Base-by-base conservation (phyloP, 1,140 invertebrate species). In the Mycetomoellerius zeteki region DNA sequence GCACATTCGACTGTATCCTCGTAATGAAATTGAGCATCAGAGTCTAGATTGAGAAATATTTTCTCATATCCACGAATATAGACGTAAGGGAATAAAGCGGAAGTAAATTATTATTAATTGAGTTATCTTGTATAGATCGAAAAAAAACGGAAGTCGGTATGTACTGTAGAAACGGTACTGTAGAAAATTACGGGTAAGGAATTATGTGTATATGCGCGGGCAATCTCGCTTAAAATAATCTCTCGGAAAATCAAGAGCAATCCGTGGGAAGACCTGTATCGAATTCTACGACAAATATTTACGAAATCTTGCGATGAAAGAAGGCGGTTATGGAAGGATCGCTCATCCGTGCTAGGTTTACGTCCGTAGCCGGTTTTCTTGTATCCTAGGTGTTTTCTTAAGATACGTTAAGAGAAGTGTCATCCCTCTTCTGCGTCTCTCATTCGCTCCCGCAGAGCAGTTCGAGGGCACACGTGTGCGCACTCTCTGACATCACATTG, bases 241-340 rank as follows among this genome's bases (percentile, higher is more conserved):
- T 8, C 24, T 56, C 21, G 21, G 24, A 60, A 50, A 87, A 89
- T 84, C 33, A 27, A 82, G 47, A 56, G 52, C 43, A 14, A 47
- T 67, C 19, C 16, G 64, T 16, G 54, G 58, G 21, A 62, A 71
- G 43, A 54, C 69, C 58, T 77, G 73, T 86, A 78, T 89, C 52
- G 12, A 73, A 73, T 84, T 62, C 86, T 77, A 65, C 67, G 62
- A 73, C 58, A 90, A 90, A 90, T 89, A 89, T 90, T 89, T 89
- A 77, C 84, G 19, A 58, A 75, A 71, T 27, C 27, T 33, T 7
- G 27, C n/a, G 62, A 80, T 54, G 71, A 84, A 64, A 76, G 72
- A 78, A 33, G 8, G 10, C 16, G 58, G 85, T 67, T 76, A 54
- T 50, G 54, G 84, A 71, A 82, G 56, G 56, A 89, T 82, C 54